phyloP scores from a whole-genome alignment of 92 coral and sea anemone genomes.

The Micromussa lordhowensis region DNA sequence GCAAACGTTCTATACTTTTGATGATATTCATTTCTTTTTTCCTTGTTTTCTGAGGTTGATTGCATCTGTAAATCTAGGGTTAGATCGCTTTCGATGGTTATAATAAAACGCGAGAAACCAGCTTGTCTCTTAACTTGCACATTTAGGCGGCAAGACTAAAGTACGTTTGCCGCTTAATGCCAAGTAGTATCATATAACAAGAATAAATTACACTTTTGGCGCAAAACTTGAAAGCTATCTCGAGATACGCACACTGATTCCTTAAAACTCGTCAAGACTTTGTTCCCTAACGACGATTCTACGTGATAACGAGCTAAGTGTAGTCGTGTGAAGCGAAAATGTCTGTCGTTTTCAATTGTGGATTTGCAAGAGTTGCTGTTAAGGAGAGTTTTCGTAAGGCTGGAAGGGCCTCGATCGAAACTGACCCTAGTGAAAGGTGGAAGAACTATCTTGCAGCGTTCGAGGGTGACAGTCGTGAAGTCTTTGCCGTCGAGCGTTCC shows the following conservation, averaged over 20 bases:
- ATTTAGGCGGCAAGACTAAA: too few relatives aligned
- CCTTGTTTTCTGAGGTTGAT: neutral
- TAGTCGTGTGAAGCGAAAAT: neutral
- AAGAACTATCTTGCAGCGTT: conserved; percentile 3
- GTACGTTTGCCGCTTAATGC: neutral
- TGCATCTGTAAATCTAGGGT: neutral
- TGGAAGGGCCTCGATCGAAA: conserved; percentile 1
- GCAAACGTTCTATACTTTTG: neutral
- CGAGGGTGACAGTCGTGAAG: conserved; percentile 3
- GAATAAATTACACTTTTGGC: neutral
- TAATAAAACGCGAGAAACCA: neutral
- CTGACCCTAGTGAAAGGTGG: conserved; percentile 21
- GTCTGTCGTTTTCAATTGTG: neutral
- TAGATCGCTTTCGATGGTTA: neutral
- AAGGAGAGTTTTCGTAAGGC: neutral
- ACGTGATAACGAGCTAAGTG: neutral
- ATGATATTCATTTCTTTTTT: neutral
- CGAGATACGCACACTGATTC: neutral
- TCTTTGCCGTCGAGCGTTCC: conserved; percentile 24
- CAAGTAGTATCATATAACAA: neutral
- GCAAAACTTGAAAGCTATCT: neutral
- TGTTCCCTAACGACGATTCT: neutral
- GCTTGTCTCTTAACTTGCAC: too few relatives aligned
- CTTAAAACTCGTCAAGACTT: neutral
- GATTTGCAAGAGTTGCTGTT: neutral